phyloP scores from a whole-genome alignment of 2,113 vertebrate genomes.

The Athene noctua region DNA sequence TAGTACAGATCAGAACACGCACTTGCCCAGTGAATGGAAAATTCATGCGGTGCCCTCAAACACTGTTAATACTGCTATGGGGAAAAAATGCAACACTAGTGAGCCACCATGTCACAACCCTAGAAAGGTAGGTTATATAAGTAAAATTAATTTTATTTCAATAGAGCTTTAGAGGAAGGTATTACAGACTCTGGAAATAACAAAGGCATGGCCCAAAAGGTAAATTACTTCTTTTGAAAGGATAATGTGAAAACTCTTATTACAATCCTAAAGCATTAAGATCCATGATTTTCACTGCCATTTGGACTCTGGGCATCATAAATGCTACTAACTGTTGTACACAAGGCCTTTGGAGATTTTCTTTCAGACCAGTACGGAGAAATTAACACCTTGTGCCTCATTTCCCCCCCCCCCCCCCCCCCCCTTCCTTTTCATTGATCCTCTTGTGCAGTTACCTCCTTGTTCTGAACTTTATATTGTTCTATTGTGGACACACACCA shows the following conservation, averaged over 20 bases:
- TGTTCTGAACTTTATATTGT: not conserved
- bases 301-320: not conserved
- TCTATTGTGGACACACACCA: not conserved
- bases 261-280: not conserved
- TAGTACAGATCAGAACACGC: not conserved
- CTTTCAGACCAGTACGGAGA: not conserved
- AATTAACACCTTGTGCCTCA: not conserved
- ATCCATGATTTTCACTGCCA: not conserved
- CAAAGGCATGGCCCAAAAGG: not conserved
- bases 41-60: not conserved
- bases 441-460: not conserved
- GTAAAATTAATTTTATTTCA: not conserved
- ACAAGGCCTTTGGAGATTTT: not conserved
- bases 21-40: not conserved
- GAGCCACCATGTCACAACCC: not conserved
- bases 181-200: not conserved
- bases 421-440: not conserved
- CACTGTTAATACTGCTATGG: not conserved
- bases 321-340: not conserved
- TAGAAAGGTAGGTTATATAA: not conserved
- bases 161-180: not conserved
- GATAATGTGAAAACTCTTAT: not conserved
- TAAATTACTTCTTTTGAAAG: not conserved
- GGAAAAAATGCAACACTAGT: not conserved
- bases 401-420: not conserved